phyloP scores from a whole-genome alignment of 1,140 invertebrate genomes.

The Medauroidea extradentata region DNA sequence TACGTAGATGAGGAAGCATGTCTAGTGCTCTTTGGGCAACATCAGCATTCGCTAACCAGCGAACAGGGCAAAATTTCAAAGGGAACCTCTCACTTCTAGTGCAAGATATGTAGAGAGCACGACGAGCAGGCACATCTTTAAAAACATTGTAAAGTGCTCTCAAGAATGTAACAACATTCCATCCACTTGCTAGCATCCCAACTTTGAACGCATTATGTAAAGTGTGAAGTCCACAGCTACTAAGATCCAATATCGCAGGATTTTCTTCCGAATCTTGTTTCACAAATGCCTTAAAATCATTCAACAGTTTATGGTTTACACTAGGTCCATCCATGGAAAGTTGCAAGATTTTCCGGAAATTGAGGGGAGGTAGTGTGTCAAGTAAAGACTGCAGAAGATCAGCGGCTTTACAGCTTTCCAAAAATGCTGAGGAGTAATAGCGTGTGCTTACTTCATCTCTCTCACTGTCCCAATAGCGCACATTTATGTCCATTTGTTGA shows the following conservation, averaged over 20 bases:
- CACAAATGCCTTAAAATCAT: conserved; percentile 10
- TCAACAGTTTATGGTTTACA: no score
- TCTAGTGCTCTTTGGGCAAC: conserved; percentile 7
- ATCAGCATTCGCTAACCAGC: conserved; percentile 15
- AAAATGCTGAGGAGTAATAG: no score
- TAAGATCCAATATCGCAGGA: conserved; percentile 15
- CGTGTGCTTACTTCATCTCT: no score
- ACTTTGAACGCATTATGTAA: conserved; percentile 21
- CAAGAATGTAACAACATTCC: conserved; percentile 11
- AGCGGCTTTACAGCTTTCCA: no score
- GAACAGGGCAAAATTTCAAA: conserved; percentile 18
- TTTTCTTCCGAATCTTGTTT: conserved; percentile 6
- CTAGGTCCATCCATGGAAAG: no score
- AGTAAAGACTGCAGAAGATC: no score
- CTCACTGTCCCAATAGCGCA: no score
- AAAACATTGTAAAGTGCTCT: conserved; percentile 15
- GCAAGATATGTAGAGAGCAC: conserved; percentile 11
- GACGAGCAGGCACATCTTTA: conserved; percentile 12
- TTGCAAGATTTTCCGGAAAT: no score
- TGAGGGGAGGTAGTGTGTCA: no score
- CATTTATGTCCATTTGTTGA: no score
- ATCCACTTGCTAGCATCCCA: conserved; percentile 12
- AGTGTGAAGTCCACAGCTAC: conserved; percentile 22
- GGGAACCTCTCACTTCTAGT: conserved; percentile 12
- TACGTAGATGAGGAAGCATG: conserved; percentile 1